Conservation (phyloP, 2,888 invertebrate species). For the Agriopis marginaria region DNA sequence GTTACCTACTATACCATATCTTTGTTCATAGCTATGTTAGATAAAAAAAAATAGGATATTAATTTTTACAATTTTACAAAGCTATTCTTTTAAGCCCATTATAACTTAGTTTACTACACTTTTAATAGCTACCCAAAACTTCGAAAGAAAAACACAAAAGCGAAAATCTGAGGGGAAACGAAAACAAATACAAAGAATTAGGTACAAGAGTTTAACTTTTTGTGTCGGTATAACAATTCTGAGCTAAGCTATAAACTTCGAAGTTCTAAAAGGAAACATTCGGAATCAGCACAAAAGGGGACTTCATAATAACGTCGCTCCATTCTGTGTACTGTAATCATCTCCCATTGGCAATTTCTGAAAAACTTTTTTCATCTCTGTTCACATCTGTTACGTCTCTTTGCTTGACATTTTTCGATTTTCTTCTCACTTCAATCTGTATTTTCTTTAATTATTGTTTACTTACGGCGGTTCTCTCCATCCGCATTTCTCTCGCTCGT, state of each 20-base stretch:
- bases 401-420: conserved; percentile 70
- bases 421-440: conserved; percentile 54
- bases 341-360: conserved; percentile 78
- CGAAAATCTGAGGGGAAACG: conserved; percentile 16
- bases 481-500: too few relatives aligned
- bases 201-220: conserved; percentile 70
- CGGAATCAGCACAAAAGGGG: conserved; percentile 76
- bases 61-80: conserved; percentile 13
- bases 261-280: conserved; percentile 76
- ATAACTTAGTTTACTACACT: conserved; percentile 29
- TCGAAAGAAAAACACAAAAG: conserved; percentile 35
- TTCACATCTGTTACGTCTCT: conserved; percentile 80
- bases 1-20: background rate
- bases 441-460: conserved; percentile 37
- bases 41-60: background rate
- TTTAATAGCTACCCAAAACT: conserved; percentile 32
- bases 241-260: conserved; percentile 68
- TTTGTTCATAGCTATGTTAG: background rate
- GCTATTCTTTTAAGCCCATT: conserved; percentile 9
- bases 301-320: conserved; percentile 81
- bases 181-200: conserved; percentile 62
- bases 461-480: background rate
- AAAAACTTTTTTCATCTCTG: conserved; percentile 85
- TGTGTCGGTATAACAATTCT: conserved; percentile 64
- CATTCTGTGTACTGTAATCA: conserved; percentile 84